Base-by-base conservation (phyloP, 2,888 invertebrate species). In the Catocala fraxini region DNA sequence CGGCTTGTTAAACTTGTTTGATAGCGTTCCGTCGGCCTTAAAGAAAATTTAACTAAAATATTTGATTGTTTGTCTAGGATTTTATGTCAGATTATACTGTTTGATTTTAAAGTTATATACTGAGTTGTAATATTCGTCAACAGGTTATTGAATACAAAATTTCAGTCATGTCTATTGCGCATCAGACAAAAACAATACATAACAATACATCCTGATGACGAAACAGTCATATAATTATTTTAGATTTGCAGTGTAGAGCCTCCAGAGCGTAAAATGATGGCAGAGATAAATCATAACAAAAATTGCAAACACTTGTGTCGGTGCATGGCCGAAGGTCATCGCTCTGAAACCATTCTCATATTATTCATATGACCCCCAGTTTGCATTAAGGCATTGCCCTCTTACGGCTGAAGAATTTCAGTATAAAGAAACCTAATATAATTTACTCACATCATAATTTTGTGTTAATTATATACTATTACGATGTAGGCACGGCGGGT, bases 301-400 rank as follows among this genome's bases (percentile, higher is more conserved):
- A 65, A 76, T 74, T 58, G 56, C 69, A 71, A 73, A 74, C 73
- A 68, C 63, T 70, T 74, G 70, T 13, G 65, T 59, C 59, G 61
- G 61, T 78, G 71, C 78, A 77, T 67, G 68, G 70, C 51, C 61
- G 64, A 67, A 73, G 80, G 71, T 80, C 79, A 75, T 72, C 65
- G 80, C 34, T 51, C 80, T 51, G 51, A 59, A 52, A 47, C 51
- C 65, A 68, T 65, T 71, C 71, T 77, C 51, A 57, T 64, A 59
- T 66, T 60, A 56, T 54, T 51, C 47, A 57, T 54, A 13, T 41
- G 60, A 43, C 52, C 53, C 11, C n/a, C 45, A 9, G 6, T 41
- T 48, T 49, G 35, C 43, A 55, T 45, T 54, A 13, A 45, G 45
- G 11, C 46, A 55, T 12, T 51, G 39, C n/a, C 13, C 51, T 45